Base-by-base conservation (phyloP, 2,113 vertebrate genomes). In the Craseonycteris thonglongyai region DNA sequence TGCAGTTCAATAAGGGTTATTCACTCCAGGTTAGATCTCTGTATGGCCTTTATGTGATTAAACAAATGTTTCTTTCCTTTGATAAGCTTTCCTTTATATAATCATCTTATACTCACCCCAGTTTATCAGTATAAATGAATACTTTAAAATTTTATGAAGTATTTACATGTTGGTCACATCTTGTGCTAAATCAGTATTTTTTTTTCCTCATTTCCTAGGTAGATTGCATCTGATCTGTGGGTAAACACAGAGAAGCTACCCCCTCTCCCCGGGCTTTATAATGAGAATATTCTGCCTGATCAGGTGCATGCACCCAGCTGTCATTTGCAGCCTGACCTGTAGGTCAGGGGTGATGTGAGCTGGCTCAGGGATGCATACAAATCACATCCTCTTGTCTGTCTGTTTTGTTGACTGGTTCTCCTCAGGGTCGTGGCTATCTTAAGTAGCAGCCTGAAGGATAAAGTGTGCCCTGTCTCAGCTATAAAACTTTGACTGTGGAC, bases 391-490 rank as follows among this genome's bases (percentile, higher is more conserved):
- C 98, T 98, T 98, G 98, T 98, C 98, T 99, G 97, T 98, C 98
- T 98, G 98, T 98, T 99, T 98, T 98, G 98, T 98, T 98, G 98
- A 99, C 98, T 99, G 98, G 98, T 98, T 98, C 98, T 98, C 98
- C 98, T 98, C 98, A 98, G 98, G 98, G 98, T 98, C 98, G 97
- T 97, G 98, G 98, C 98, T 98, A 98, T 98, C 98, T 98, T 98
- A 98, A 98, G 98, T 97, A 98, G 98, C 97, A 98, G 98, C 98
- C 98, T 98, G 98, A 98, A 99, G 98, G 98, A 99, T 98, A 98
- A 98, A 98, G 97, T 98, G 97, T 98, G 97, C 98, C 98, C 98
- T 98, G 98, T 98, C 98, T 98, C 97, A 98, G 98, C 97, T 98
- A 97, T 98, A 98, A 98, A 98, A 98, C 98, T 98, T 98, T 98